A percentile compares a stretch with the other conserved stretches of the same genome.
phyloP scores from a whole-genome alignment of 2,888 invertebrate genomes.

The Euzophera pinguis region DNA sequence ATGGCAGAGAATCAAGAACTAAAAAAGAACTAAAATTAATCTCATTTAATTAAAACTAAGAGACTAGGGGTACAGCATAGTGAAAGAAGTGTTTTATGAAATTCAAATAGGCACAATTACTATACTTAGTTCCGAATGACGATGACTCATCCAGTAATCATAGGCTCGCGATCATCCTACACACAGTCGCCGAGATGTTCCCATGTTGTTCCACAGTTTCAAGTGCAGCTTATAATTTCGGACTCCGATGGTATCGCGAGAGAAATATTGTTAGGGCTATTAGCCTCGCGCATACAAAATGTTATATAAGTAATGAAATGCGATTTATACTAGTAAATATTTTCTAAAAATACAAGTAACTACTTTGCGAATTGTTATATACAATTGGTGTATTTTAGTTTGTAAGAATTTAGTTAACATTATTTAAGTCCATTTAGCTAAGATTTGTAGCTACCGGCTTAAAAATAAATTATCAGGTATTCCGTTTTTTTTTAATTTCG shows the following conservation, averaged over 20 bases:
- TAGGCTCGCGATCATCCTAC: conserved; percentile 35
- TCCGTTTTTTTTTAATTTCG: too few species aligned
- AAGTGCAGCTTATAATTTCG: conserved; percentile 51
- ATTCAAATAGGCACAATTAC: neutral
- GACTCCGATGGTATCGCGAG: conserved; percentile 41
- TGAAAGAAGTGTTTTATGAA: too few species aligned
- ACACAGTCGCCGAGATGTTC: conserved; percentile 38
- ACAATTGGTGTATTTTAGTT: too few species aligned
- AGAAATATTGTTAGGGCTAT: conserved; percentile 35
- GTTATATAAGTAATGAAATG: conserved; percentile 8
- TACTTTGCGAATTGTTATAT: too few species aligned
- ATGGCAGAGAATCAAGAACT: too few species aligned
- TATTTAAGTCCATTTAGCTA: too few species aligned
- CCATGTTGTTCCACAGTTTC: conserved; percentile 42
- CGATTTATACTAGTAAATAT: neutral
- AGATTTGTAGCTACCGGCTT: too few species aligned
- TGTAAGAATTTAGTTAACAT: too few species aligned
- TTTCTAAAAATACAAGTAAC: neutral
- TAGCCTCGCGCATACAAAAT: conserved; percentile 16
- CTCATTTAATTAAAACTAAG: too few species aligned
- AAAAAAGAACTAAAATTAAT: too few species aligned
- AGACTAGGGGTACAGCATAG: too few species aligned
- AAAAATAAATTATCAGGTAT: too few species aligned
- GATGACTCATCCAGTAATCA: conserved; percentile 15
- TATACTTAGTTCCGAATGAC: neutral